Evolutionary conservation across 2,888 invertebrate species (phyloP), one percentile per base, ranked within the genome.

Genomic region (Cheilosia grossa): DNA sequence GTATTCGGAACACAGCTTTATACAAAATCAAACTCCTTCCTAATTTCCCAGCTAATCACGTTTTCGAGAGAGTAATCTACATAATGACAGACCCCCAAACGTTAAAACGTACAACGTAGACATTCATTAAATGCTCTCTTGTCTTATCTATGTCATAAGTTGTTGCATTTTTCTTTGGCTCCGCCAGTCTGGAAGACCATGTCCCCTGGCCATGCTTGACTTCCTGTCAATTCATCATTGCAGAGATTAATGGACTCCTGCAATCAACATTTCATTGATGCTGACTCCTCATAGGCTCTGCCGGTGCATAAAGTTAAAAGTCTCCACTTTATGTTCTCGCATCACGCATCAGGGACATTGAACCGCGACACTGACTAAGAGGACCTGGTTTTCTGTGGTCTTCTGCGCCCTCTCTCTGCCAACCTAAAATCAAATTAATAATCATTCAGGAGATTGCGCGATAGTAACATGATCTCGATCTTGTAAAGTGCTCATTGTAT

Each of bases 401-500:
- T 9, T 10, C 40, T 30, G 47, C 59, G 33, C 37, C 40, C 59
- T 44, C 61, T 40, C 37, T 58, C 40, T n/a, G n/a, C 51, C 51
- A 79, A 64, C 69, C 73, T 74, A 79, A 83, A 83, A 83, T 83
- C 79, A 73, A 78, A 72, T 73, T 83, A 83, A 83, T 83, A 83
- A 83, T 83, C 83, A 74, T 80, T 83, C 74, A 80, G 47, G 44
- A 83, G 83, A 83, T 83, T 47, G 74, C 64, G 80, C 74, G 83
- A 83, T 83, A 75, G 83, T 66, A 83, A 80, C 83, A 80, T 80
- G 80, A 83, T 83, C 79, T 67, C 59, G 83, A 83, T 83, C 74
- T 80, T 80, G 74, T 74, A 83, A 74, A 75, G 59, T 74, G 74
- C 69, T 56, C 74, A 74, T 79, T 67, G 61, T 67, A 63, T 66